Evolutionary conservation across 2,113 vertebrate genomes (phyloP), one percentile per base, ranked within the genome.

Genomic region (Barbus barbus): DNA sequence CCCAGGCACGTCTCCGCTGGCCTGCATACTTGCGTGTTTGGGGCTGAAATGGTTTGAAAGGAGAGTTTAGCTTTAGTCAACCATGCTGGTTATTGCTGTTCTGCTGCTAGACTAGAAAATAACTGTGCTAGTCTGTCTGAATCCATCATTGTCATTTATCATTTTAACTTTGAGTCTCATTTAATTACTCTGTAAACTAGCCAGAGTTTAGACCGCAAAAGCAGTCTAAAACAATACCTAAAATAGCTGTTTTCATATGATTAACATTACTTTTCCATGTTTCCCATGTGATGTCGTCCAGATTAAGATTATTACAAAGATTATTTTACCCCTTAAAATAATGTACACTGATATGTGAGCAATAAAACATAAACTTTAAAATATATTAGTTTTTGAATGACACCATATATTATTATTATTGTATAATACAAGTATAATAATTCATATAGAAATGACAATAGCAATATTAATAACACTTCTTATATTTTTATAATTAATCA

Each of bases 1-100:
- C 75, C 74, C 78, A 87, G 88, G 91, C 92, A 92, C 89, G 89
- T 92, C 78, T 83, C 51, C 87, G 90, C 92, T 91, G 87, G 92
- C 85, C 89, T 90, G 84, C 88, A 92, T 93, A 92, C 89, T 89
- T 90, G 78, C n/a, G 85, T 72, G 79, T 44, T 48, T 71, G 28
- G 16, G 73, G 48, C 51, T 69, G 22, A 61, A 72, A 79, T 51
- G 11, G 12, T 26, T 72, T n/a, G 20, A 72, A 73, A 61, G 20
- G 9, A 72, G 31, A 28, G 28, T 79, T 87, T 77, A 85, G 87
- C 86, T 78, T 84, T 83, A 38, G 85, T 77, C 77, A 85, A 71
- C 63, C 44, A 61, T 33, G 16, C 14, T 41, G 26, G 26, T 63
- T 28, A 63, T 5, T 58, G 56, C 9, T 3, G 13, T 28, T 16